phyloP scores from a whole-genome alignment of 2,797 vertebrate genomes.

The Clarias platycephalus region DNA sequence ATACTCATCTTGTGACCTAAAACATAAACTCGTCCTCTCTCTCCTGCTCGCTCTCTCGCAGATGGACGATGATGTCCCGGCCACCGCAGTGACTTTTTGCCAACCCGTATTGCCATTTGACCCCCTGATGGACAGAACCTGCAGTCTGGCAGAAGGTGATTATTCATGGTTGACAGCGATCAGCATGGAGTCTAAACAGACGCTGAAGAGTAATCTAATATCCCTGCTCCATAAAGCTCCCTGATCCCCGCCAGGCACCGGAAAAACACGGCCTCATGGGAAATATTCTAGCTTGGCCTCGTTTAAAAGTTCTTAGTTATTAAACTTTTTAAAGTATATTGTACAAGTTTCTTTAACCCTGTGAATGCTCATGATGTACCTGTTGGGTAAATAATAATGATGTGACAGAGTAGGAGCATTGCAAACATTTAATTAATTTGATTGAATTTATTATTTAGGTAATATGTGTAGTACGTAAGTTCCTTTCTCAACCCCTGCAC shows the following conservation, averaged over 20 bases:
- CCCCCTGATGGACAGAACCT: slow-evolving; percentile 43
- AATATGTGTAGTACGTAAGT: neutral
- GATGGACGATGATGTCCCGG: slow-evolving; percentile 23
- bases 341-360: slow-evolving; percentile 7
- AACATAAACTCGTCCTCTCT: neutral
- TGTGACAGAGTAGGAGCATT: too few species aligned
- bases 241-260: slow-evolving; percentile 19
- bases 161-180: slow-evolving; percentile 55
- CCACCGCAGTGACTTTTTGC: slow-evolving; percentile 36
- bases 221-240: slow-evolving; percentile 23
- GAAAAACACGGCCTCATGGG: slow-evolving; percentile 9
- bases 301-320: slow-evolving; percentile 15
- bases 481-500: neutral
- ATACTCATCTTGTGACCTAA: neutral
- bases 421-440: too few species aligned
- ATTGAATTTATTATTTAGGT: neutral
- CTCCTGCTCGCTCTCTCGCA: slow-evolving; percentile 4
- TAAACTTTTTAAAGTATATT: slow-evolving; percentile 11
- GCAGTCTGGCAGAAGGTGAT: slow-evolving; percentile 47
- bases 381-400: neutral
- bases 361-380: neutral
- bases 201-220: slow-evolving; percentile 32
- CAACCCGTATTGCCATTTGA: slow-evolving; percentile 38
- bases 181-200: slow-evolving; percentile 50
- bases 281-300: slow-evolving; percentile 14